Base-by-base conservation (phyloP, 1,140 invertebrate genomes). In the Pararge aegeria region DNA sequence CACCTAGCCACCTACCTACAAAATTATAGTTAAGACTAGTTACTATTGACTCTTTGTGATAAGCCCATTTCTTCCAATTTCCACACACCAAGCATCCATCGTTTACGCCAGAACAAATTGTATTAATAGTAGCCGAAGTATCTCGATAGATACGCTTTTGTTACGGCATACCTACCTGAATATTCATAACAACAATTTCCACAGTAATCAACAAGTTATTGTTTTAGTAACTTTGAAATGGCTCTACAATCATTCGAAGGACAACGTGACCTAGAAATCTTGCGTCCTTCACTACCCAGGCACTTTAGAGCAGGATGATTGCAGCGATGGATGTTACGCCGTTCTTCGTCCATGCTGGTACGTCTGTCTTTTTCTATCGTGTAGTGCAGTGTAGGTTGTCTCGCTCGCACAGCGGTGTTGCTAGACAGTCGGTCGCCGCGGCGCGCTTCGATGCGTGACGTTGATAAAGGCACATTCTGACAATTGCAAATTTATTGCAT, bases 401-500 rank as follows among this genome's bases (percentile, higher is more conserved):
- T 51, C 56, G 15, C 40, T 66, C 50, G 13, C 59, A 21, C 63
- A 12, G 30, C 34, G 34, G 55, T 34, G 48, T 42, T 42, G 66
- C 63, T 56, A 76, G 73, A 73, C 70, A 69, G 57, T n/a, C 51
- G 64, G 73, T 62, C 73, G 73, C 67, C 70, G 49, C 24, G 24
- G 24, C 24, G 24, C 24, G 49, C 30, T 18, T 9, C 29, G 18
- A 42, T 42, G 34, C 56, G 56, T 59, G 56, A 51, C 55, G 55
- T 13, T 10, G 7, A 34, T 34, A 34, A 34, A 34, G 30, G 30
- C 30, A 34, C 30, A 34, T 27, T 27, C 30, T 7, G 30, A 34
- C 30, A 1, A 34, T 34, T 12, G 30, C 30, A 3, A 34, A 34
- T 34, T 34, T 34, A 7, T 34, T 12, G 10, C 9, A 7, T 7